phyloP scores from a whole-genome alignment of 2,113 vertebrate species.

The Gobius niger region DNA sequence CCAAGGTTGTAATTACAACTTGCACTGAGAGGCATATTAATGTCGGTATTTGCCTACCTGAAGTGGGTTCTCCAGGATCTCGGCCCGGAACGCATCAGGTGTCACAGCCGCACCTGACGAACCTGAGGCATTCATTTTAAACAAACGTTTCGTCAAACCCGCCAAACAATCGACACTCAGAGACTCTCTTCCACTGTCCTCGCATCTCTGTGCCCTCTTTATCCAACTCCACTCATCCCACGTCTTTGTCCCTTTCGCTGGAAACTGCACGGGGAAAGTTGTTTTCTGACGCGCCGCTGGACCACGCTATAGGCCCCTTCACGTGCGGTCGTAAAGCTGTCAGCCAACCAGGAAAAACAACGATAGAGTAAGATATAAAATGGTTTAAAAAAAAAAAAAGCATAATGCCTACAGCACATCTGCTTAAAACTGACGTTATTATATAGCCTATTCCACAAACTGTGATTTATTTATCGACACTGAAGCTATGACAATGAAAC shows the following conservation, averaged over 20 bases:
- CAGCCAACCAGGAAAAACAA: not conserved
- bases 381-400: not conserved
- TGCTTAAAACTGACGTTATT: too few relatives aligned
- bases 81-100: conserved; percentile 23
- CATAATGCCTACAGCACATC: not conserved
- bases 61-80: conserved; percentile 60
- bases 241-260: conserved; percentile 6
- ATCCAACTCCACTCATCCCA: conserved; percentile 26
- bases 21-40: not conserved
- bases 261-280: conserved; percentile 36
- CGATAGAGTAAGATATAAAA: not conserved
- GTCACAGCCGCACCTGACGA: conserved; percentile 2
- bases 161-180: not conserved
- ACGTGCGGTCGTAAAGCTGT: not conserved
- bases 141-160: conserved; percentile 8
- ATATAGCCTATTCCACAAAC: not conserved
- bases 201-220: conserved; percentile 28
- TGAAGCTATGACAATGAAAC: too few relatives aligned
- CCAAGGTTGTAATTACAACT: not conserved
- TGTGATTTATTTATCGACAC: not conserved
- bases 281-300: conserved; percentile 7
- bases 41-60: conserved; percentile 53
- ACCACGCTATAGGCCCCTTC: conserved; percentile 32
- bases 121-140: conserved; percentile 58
- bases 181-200: not conserved